A percentile compares a stretch with the other conserved stretches of the same genome.
These are phyloP conservation scores for Pocillopora damicornis DNA, from an alignment of 64 coral and sea anemone genomes.

Conservation along the genomic window DNA sequence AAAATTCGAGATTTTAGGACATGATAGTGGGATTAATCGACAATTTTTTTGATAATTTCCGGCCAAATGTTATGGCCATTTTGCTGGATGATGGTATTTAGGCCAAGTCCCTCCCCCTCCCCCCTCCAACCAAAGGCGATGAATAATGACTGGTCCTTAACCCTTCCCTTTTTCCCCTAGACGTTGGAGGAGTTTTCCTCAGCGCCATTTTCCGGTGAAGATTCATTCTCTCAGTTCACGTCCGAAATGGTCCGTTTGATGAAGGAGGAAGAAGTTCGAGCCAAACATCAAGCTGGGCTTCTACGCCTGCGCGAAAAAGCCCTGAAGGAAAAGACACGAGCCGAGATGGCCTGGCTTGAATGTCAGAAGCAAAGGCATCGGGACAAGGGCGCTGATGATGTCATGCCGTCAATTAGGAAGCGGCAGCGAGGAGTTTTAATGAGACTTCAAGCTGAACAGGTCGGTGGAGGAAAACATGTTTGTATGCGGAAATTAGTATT, in stretches of 20 bases:
- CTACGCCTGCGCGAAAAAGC: constrained; percentile 91
- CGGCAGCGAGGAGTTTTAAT: constrained; percentile 87
- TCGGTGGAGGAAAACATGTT: not conserved
- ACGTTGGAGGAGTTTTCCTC: constrained; percentile 44
- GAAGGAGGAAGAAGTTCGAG: constrained; percentile 92
- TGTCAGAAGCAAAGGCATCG: constrained; percentile 82
- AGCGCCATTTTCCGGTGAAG: constrained; percentile 85
- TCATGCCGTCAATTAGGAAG: constrained; percentile 94
- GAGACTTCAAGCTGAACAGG: constrained; percentile 87
- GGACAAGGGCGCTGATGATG: constrained; percentile 92
- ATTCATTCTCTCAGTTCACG: constrained; percentile 97
- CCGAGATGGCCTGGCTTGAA: constrained; percentile 93
- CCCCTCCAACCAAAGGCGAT: too few relatives aligned
- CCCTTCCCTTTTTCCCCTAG: not conserved
- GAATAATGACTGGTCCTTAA: too few relatives aligned
- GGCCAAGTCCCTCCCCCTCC: too few relatives aligned
- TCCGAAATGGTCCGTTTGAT: constrained; percentile 92
- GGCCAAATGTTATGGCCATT: too few relatives aligned
- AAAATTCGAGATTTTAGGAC: too few relatives aligned
- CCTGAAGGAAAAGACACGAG: constrained; percentile 95
- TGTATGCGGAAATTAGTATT: too few relatives aligned
- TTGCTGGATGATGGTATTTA: too few relatives aligned
- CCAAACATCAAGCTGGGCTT: constrained; percentile 87
- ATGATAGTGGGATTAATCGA: too few relatives aligned
- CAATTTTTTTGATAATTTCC: too few relatives aligned